Percentiles rank a stretch among this genome's conserved stretches.
phyloP scores from a whole-genome alignment of 2,797 vertebrate species.

The Rhinophrynus dorsalis region DNA sequence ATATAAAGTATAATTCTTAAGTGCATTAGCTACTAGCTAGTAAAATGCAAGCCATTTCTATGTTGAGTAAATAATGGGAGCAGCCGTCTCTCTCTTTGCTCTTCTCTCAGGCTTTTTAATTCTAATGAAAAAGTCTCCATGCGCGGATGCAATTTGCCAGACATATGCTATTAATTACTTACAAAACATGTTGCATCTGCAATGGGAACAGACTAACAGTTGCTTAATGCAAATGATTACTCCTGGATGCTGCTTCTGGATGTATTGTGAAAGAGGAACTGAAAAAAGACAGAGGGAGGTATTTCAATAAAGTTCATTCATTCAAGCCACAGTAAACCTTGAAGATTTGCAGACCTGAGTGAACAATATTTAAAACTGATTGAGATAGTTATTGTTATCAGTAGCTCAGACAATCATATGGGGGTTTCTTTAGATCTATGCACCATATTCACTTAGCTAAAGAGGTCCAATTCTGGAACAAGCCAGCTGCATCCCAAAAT shows the following conservation, averaged over 20 bases:
- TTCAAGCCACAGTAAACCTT: conserved; percentile 5
- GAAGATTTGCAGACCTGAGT: not conserved
- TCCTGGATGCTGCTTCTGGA: conserved; percentile 51
- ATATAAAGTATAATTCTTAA: not conserved
- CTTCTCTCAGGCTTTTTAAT: not conserved
- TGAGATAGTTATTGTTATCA: not conserved
- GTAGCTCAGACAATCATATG: not conserved
- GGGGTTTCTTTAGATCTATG: not conserved
- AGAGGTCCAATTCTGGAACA: no score
- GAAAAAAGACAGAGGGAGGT: not conserved
- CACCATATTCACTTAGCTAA: no score
- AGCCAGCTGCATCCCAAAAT: no score
- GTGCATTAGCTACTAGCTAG: conserved; percentile 3
- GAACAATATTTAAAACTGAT: not conserved
- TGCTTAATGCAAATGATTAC: conserved; percentile 53
- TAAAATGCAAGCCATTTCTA: conserved; percentile 1
- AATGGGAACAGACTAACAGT: conserved; percentile 53
- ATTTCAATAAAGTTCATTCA: conserved; percentile 17
- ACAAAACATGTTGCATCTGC: conserved; percentile 38
- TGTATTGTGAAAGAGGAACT: not conserved
- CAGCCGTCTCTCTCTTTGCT: not conserved
- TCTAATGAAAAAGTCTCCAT: conserved; percentile 25
- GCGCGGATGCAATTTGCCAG: conserved; percentile 55
- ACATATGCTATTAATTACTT: conserved; percentile 59
- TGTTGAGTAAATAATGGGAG: conserved; percentile 6